A percentile compares a stretch with the other conserved stretches of the same genome.
Conservation (phyloP, 2,797 vertebrate genomes). For the Babyrousa celebensis region DNA sequence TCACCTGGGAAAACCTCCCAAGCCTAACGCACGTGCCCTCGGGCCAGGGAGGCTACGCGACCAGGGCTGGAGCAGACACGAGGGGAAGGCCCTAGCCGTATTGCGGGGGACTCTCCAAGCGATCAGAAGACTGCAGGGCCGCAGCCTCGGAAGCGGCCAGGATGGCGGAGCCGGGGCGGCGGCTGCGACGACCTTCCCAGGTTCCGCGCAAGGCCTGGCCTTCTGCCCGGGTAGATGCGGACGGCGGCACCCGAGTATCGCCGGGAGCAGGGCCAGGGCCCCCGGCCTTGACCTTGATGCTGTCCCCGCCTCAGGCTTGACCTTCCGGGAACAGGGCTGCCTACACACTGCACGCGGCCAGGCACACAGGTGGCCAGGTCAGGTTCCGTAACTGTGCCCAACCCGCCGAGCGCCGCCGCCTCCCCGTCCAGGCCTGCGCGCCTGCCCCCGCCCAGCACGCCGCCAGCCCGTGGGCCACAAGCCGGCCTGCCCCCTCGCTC, state of each 20-base stretch:
- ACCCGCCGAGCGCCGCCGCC: neutral
- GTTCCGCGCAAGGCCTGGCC: neutral
- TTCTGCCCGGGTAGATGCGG: neutral
- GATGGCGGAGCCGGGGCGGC: neutral
- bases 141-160: neutral
- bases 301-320: neutral
- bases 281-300: slow-evolving; percentile 66
- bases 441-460: neutral
- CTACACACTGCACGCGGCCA: neutral
- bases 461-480: neutral
- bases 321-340: neutral
- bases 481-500: slow-evolving; percentile 35
- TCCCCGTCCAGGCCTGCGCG: neutral
- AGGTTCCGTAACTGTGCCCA: neutral
- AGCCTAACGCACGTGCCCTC: neutral
- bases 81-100: neutral
- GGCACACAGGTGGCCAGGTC: neutral
- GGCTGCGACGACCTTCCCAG: neutral
- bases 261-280: neutral
- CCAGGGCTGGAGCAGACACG: neutral
- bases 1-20: neutral
- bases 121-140: neutral
- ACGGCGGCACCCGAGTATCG: neutral
- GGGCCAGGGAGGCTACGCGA: neutral
- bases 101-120: neutral